Evolutionary conservation across 2,113 vertebrate species (phyloP).

Genomic region (Pelmatolapia mariae): DNA sequence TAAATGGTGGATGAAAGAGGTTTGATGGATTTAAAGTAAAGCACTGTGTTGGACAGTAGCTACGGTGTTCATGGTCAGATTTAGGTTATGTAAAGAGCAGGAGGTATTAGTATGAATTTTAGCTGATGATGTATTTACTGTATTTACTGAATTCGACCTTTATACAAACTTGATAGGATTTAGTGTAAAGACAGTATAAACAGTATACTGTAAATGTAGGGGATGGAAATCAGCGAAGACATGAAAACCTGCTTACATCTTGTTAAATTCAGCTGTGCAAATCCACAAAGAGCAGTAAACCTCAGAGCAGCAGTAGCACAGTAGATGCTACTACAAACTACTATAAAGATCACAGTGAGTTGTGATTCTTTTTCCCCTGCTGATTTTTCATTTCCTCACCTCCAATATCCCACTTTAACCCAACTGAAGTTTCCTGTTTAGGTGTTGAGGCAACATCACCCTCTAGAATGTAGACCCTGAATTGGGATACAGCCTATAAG

Average conservation of each 20-base stretch:
- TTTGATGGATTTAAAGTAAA: background rate
- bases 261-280: background rate
- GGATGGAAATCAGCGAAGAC: background rate
- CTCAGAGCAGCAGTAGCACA: background rate
- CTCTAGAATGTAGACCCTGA: background rate
- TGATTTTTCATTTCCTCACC: background rate
- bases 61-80: background rate
- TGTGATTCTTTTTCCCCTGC: background rate
- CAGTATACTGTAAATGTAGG: background rate
- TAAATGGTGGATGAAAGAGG: fast-evolving
- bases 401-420: fast-evolving
- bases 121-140: too few species aligned
- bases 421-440: background rate
- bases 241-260: background rate
- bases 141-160: too few species aligned
- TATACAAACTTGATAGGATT: too few species aligned
- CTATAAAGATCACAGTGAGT: background rate
- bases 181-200: too few species aligned
- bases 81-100: background rate
- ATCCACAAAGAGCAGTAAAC: fast-evolving
- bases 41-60: background rate
- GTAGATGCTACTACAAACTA: fast-evolving
- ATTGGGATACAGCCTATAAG: too few species aligned
- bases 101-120: too few species aligned
- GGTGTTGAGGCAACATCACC: background rate